Evolutionary conservation across 1,140 invertebrate species (phyloP), one percentile per base, ranked within the genome.

Genomic region (Dicyema japonicum): DNA sequence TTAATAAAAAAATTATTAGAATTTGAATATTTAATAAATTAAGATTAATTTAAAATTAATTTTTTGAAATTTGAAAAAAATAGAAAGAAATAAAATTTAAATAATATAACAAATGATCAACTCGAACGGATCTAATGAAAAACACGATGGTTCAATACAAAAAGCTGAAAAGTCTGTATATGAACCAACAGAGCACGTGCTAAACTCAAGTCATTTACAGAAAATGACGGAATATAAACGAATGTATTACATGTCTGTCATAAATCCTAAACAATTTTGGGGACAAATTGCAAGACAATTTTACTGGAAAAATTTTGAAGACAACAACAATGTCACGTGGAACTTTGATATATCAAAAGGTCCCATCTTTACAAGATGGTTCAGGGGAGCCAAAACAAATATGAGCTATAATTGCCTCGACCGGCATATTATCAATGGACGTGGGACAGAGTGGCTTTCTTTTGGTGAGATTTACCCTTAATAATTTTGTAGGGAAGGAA

Each of bases 361-460:
- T 22, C 67, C 71, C 2, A 67, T 94, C 32, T 69, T 59, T 34
- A 67, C 76, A 3, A 75, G 75, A 50, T 92, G 75, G 70, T 78
- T 69, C 56, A 62, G 66, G 1, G 74, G 70, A 2, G 75, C 74
- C 3, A 66, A 80, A 51, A 43, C 80, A 38, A 85, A 76, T 36
- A 71, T 72, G 1, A 78, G 72, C 43, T 70, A 78, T 56, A 85
- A 85, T 50, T 68, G 72, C 1, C 50, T 85, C 2, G 76, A 88
- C 43, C 57, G 74, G 4, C 76, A 85, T 51, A 67, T 82, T 1
- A 55, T 60, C 8, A 60, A 59, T 1, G 74, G 72, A 1, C 53
- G 60, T 4, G 74, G 72, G 59, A 64, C 2, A 64, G 67, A 43
- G 46, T 64, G 1, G 75, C 75, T 0, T 47, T 88, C 3, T 70